Percentiles rank a stretch among this genome's conserved stretches.
phyloP scores from a whole-genome alignment of 2,797 vertebrate genomes.

The Fratercula arctica region DNA sequence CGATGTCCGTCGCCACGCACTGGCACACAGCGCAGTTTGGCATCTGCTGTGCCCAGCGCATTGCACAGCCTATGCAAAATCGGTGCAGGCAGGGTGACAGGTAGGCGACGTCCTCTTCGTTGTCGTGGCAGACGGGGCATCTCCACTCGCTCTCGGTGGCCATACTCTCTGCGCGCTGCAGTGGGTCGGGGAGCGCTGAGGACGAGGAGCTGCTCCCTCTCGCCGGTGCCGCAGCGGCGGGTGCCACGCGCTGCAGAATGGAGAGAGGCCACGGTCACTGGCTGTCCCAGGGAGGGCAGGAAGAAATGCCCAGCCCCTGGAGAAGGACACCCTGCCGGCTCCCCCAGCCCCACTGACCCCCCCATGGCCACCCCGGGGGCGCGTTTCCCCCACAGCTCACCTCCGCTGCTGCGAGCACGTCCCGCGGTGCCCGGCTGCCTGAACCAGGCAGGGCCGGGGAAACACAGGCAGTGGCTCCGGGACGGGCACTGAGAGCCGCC shows the following conservation, averaged over 20 bases:
- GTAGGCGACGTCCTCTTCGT: background rate
- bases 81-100: background rate
- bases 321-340: background rate
- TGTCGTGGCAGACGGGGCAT: background rate
- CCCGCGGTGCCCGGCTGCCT: background rate
- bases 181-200: background rate
- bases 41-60: background rate
- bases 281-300: background rate
- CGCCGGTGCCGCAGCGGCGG: background rate
- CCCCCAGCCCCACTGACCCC: rapidly evolving
- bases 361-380: rapidly evolving
- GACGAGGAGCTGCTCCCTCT: background rate
- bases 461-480: background rate
- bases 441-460: background rate
- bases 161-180: background rate
- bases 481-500: background rate
- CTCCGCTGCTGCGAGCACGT: background rate
- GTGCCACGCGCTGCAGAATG: background rate
- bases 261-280: background rate
- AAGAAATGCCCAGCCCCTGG: background rate
- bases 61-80: background rate
- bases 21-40: background rate
- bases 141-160: background rate
- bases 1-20: rapidly evolving
- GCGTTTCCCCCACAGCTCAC: background rate